Base-by-base conservation (phyloP, 2,888 invertebrate genomes). In the Cantharis flavilabris region DNA sequence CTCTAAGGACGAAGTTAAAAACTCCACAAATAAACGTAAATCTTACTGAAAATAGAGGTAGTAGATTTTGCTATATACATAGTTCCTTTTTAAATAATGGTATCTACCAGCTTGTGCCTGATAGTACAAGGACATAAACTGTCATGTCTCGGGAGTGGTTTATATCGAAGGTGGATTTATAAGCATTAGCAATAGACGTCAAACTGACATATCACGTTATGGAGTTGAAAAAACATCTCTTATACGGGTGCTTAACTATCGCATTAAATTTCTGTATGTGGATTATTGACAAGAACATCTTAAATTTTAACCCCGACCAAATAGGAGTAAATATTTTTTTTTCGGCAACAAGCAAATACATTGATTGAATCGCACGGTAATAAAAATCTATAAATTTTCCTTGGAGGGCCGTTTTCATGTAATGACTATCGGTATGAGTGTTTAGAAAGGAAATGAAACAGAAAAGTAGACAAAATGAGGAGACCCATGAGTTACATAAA, bases 111-210 rank as follows among this genome's bases (percentile, higher is more conserved):
- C 30, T 33, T 20, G 62, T 23, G 72, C 69, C 72, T 72, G 71
- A 72, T 71, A 64, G 72, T 72, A 64, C 76, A 69, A 69, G 64
- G 72, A 72, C 76, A 69, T 67, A 70, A 72, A 71, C 69, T 73
- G 76, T 76, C 72, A 69, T 76, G 77, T 74, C 33, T 73, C 63
- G 49, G 65, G 65, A 71, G 49, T 64, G 74, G 73, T 67, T 75
- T 76, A 72, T 67, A 71, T 77, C 64, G 65, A 72, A 72, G 74
- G 74, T 77, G 77, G 77, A 77, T 77, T 75, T 77, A 75, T 72
- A 74, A 75, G 72, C 74, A 75, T 75, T 75, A 75, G 72, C 69
- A 70, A 72, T 74, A 77, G 73, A 77, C 62, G 72, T 74, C 77
- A 70, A 49, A 70, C 69, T 77, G 77, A 75, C 75, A 72, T 74